Base-by-base conservation (phyloP, 2,113 vertebrate species). In the Mixornis gularis region DNA sequence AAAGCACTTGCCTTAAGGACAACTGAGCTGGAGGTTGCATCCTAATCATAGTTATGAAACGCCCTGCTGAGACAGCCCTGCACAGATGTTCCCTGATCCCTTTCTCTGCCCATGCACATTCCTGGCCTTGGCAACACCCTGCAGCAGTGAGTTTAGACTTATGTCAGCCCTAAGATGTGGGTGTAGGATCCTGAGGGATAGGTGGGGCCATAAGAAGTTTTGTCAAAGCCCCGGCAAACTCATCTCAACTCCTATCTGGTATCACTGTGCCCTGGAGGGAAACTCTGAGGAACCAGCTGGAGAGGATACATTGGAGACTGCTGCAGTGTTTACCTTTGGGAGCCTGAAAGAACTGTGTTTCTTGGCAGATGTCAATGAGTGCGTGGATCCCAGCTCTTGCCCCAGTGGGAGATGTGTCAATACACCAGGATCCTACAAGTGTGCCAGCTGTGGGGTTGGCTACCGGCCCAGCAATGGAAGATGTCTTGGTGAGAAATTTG, bases 281-380 rank as follows among this genome's bases (percentile, higher is more conserved):
- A 41, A 38, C 32, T 80, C 46, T 84, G 60, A 87, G 44, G 21
- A 87, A 68, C 32, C n/a, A 64, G 46, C 64, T 83, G 49, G 25
- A 88, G n/a, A 60, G 29, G 38, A 34, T 24, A 26, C 30, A 34
- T 34, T 86, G 59, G 65, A 48, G 52, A 41, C 40, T 22, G 15
- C 40, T 87, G 32, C 34, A 38, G 12, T 73, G 9, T 84, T 85
- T 12, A 3, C 59, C 13, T 89, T 52, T 59, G 55, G 36, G 71
- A 91, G 38, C 48, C 79, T 95, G 63, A 92, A 88, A 74, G 43
- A 30, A 48, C 27, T 74, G 38, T 84, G 93, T 98, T 98, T 93
- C 96, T 97, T 95, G 96, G 34, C 96, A 99, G 98, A 99, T 92
- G 95, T 98, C 81, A 95, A 99, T 0, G 98, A 99, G 95, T 99